phyloP scores from a whole-genome alignment of 1,140 invertebrate genomes.

The Neodiprion lecontei region DNA sequence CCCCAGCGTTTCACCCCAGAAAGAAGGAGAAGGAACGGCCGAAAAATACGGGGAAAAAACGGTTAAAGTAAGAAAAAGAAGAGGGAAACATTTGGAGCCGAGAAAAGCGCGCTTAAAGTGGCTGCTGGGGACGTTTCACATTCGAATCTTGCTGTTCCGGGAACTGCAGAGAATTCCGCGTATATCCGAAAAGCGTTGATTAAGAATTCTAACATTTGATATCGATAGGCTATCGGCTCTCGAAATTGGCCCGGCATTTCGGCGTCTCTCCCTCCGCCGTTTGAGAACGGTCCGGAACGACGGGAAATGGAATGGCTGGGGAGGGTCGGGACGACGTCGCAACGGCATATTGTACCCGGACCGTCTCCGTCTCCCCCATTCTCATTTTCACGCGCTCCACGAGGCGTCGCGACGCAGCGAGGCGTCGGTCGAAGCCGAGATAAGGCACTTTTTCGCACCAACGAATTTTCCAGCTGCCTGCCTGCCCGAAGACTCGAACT shows the following conservation, averaged over 20 bases:
- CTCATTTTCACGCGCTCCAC: not conserved
- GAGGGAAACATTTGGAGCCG: too few relatives aligned
- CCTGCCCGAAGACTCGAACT: not conserved
- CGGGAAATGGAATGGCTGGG: not conserved
- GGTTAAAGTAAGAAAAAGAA: too few relatives aligned
- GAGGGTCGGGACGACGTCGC: not conserved
- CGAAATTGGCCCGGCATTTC: not conserved
- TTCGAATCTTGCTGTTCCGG: too few relatives aligned
- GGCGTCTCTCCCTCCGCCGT: not conserved
- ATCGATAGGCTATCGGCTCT: not conserved
- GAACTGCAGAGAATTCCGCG: too few relatives aligned
- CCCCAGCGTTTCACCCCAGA: too few relatives aligned
- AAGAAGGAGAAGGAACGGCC: too few relatives aligned
- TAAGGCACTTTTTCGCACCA: constrained; percentile 7
- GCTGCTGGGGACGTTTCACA: too few relatives aligned
- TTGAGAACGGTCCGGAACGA: not conserved
- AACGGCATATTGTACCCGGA: not conserved
- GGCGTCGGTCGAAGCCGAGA: not conserved
- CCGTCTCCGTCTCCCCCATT: not conserved
- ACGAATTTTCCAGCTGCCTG: constrained; percentile 6
- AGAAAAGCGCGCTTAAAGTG: too few relatives aligned
- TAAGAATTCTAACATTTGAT: not conserved
- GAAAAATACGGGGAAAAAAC: too few relatives aligned
- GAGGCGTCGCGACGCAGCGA: not conserved
- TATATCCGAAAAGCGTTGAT: too few relatives aligned